Evolutionary conservation across 2,888 invertebrate species (phyloP), one percentile per base, ranked within the genome.

Genomic region (Venustoraphidia nigricollis): DNA sequence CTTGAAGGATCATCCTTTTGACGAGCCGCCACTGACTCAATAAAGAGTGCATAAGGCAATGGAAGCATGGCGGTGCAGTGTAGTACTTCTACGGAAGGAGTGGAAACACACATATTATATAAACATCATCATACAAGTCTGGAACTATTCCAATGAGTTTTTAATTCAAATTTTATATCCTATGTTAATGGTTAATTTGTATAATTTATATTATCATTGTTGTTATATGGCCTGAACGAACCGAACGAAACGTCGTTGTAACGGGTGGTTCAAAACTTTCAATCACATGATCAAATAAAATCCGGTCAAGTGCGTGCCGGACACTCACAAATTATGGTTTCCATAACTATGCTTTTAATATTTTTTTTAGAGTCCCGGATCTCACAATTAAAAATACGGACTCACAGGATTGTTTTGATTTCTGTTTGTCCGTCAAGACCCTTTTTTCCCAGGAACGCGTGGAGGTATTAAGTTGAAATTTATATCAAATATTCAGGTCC

Each of bases 141-240:
- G 46, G 46, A 46, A 46, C 11, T 10, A 40, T 40, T 46, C 46
- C 46, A 46, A 46, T 46, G 40, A 34, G 46, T 46, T 46, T 46
- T 40, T 46, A 46, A 46, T 46, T 46, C 41, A 46, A 46, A 46
- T 46, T 46, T 46, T 46, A 41, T 41, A 41, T 14, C 40, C 13
- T 39, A 39, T 27, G 27, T 14, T 39, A 46, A 46, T 41, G 46
- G 41, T 46, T 46, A 40, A 46, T 46, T 46, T 46, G 41, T 41
- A 14, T 46, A 36, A 46, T 46, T 46, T 46, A 46, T 41, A 13
- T 44, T 27, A 46, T 36, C 41, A 35, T 11, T 44, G 10, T 27
- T 44, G 44, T 34, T 13, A 34, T 34, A 34, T 34, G 44, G 44
- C 11, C 14, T 39, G 40, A 14, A 27, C 27, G 27, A 27, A 4